A percentile compares a stretch with the other conserved stretches of the same genome.
phyloP scores from a whole-genome alignment of 2,113 vertebrate species.

The Halichoerus grypus region DNA sequence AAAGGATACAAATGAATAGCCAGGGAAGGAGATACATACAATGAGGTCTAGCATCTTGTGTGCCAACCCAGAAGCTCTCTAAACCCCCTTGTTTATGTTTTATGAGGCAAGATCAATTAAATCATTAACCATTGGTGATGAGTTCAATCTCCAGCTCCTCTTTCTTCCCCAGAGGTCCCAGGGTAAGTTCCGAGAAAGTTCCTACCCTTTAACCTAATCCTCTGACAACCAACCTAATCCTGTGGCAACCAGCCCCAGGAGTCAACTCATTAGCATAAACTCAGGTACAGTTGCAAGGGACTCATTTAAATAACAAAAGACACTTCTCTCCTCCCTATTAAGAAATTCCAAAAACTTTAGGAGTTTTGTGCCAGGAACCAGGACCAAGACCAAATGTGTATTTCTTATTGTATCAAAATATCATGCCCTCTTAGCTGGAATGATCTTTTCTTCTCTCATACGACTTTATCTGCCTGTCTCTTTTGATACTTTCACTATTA shows the following conservation, averaged over 20 bases:
- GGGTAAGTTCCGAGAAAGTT: neutral
- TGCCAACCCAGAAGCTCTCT: neutral
- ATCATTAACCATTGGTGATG: neutral
- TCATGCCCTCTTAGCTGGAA: neutral
- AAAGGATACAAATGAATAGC: neutral
- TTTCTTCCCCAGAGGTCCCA: neutral
- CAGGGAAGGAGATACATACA: neutral
- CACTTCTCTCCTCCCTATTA: neutral
- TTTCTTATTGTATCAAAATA: neutral
- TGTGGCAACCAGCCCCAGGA: neutral
- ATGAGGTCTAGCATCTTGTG: neutral
- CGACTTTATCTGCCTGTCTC: neutral
- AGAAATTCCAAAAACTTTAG: neutral
- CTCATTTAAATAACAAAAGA: neutral
- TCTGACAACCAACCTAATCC: neutral
- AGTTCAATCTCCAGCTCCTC: neutral
- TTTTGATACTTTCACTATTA: neutral
- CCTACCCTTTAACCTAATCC: neutral
- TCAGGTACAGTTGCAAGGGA: neutral
- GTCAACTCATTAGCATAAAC: neutral
- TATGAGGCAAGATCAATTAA: neutral
- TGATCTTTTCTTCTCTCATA: neutral
- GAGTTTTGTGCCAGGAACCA: neutral
- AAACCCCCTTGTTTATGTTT: neutral
- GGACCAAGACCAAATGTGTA: neutral